Percentiles rank a stretch among this genome's conserved stretches.
Evolutionary conservation across 2,888 invertebrate genomes (phyloP).

Genomic region (Tetranychus truncatus): DNA sequence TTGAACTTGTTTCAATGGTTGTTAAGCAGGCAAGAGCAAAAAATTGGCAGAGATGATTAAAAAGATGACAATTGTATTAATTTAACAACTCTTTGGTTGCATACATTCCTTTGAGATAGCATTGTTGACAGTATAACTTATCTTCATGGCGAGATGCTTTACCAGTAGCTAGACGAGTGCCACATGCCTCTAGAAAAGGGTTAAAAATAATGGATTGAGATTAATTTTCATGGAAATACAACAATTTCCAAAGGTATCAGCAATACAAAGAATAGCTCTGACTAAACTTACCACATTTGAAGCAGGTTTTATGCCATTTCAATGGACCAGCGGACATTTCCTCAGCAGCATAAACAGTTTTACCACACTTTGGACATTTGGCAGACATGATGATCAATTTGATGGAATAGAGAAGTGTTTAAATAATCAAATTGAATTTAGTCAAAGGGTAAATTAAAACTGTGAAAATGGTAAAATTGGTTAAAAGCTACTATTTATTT

Average conservation of each 20-base stretch:
- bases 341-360: constrained; percentile 11
- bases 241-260: background rate
- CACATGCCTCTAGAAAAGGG: constrained; percentile 16
- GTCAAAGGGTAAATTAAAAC: background rate
- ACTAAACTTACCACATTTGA: constrained; percentile 12
- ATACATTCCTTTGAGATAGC: constrained; percentile 13
- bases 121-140: constrained; percentile 10
- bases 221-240: background rate
- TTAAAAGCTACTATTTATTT: background rate
- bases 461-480: background rate
- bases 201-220: background rate
- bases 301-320: constrained; percentile 14
- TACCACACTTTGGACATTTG: constrained; percentile 14
- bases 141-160: constrained; percentile 11
- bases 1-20: background rate
- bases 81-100: constrained; percentile 8
- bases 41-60: background rate
- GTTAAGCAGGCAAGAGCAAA: background rate
- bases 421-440: background rate
- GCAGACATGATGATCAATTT: background rate
- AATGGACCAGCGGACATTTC: constrained; percentile 6
- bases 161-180: constrained; percentile 16
- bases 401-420: background rate
- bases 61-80: background rate
- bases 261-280: background rate